Evolutionary conservation across 1,140 invertebrate genomes (phyloP), one percentile per base, ranked within the genome.

Genomic region (Drosophila aff.): DNA sequence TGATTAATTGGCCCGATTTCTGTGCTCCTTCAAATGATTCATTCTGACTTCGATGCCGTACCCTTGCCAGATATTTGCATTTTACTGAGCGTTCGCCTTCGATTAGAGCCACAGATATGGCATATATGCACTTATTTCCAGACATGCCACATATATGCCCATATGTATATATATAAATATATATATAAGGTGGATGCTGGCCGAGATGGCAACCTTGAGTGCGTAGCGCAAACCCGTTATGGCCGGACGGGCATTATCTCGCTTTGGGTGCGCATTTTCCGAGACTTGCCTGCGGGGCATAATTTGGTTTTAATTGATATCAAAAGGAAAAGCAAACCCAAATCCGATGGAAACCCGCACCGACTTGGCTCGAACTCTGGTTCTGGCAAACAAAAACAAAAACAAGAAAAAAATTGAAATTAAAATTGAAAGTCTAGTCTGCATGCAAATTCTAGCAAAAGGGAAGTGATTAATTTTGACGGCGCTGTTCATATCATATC

Each of bases 401-500:
- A 28, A 31, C 7, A 26, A 26, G 26, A 26, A 21, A 18, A 18
- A 18, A 11, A 44, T 4, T 36, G 2, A 13, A 36, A 11, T 11
- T 4, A 13, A 47, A 67, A 79, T 40, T 52, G 49, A 52, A 68
- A 73, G 79, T 41, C 60, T 66, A 67, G 43, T 53, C 60, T 68
- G 64, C 47, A 87, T 87, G 80, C 81, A 87, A 89, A 83, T 87
- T 87, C 80, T 89, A 79, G 80, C 57, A 75, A 87, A 49, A 81
- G 83, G 83, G 83, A 87, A 87, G 84, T 87, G 65, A 83, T 81
- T 87, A 87, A 81, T 86, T 86, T 85, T 71, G 58, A 49, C 58
- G 63, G 38, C 52, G 23, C 66, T 46, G 62, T 36, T 62, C 62
- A 83, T 72, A 61, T 85, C 82, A 77, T 75, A 75, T 84, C 57